Base-by-base conservation (phyloP, 1,140 invertebrate species). In the Hypothenemus hampei region DNA sequence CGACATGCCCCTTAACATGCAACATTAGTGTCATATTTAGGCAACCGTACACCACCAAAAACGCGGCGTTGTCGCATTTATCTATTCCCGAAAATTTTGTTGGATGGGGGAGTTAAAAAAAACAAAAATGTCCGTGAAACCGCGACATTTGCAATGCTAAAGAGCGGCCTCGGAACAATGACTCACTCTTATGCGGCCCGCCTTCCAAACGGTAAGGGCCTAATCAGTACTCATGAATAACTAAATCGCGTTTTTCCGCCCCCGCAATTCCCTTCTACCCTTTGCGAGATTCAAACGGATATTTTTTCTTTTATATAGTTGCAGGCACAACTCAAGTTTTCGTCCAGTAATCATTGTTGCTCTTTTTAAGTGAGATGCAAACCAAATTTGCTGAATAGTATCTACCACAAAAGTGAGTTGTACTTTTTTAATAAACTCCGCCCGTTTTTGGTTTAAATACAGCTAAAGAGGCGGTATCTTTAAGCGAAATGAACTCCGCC, bases 1-100 rank as follows among this genome's bases (percentile, higher is more conserved):
- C n/a, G n/a, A n/a, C 21, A 36, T 48, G 20, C 29, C 21, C 33
- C 45, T 48, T 35, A 48, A 48, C 45, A 48, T 35, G 33, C 45
- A 18, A 31, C 45, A 48, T 48, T 48, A 48, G 45, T 48, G 45
- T 48, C 45, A 48, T 48, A 48, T 48, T 48, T 48, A 36, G 45
- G 45, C 23, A 48, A 48, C 45, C n/a, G 23, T 48, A 48, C 45
- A 48, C 45, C 31, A n/a, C n/a, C n/a, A n/a, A n/a, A n/a, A n/a
- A n/a, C n/a, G n/a, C n/a, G n/a, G n/a, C n/a, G n/a, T n/a, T n/a
- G n/a, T n/a, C n/a, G n/a, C n/a, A n/a, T n/a, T n/a, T n/a, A n/a
- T n/a, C n/a, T 29, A 7, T 6, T 29, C 6, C 26, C 6, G 26
- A n/a, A 29, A 29, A 7, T 29, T 29, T 29, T 29, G 6, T 29